A percentile compares a stretch with the other conserved stretches of the same genome.
These are phyloP conservation scores for Conops quadrifasciatus DNA, from an alignment of 2,888 invertebrate genomes.

Conservation along the genomic window DNA sequence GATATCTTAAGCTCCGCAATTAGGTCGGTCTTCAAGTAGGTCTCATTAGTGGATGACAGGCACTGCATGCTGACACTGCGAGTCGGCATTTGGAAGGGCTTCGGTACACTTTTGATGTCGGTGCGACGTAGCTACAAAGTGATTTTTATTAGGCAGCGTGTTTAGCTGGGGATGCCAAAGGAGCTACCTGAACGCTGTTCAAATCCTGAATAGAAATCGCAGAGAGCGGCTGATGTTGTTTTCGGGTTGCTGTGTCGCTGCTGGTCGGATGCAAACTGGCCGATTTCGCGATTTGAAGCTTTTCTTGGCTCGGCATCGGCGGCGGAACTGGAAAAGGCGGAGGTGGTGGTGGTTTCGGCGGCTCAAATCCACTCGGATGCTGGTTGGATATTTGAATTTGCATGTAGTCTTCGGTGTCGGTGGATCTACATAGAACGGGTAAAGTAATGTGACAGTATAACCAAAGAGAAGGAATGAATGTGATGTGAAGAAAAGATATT, in stretches of 20 bases:
- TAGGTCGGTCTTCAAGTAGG: constrained; percentile 83
- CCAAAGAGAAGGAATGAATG: no score
- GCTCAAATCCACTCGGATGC: constrained; percentile 55
- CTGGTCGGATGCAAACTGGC: constrained; percentile 53
- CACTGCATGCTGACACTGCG: constrained; percentile 81
- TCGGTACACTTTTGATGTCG: constrained; percentile 75
- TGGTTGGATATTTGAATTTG: constrained; percentile 69
- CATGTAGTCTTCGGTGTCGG: constrained; percentile 67
- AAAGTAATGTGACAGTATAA: background rate
- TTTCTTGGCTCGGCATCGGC: constrained; percentile 48
- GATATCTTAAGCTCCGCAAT: constrained; percentile 93
- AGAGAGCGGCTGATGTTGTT: constrained; percentile 79
- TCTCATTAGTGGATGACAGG: constrained; percentile 72
- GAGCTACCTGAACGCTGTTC: constrained; percentile 74
- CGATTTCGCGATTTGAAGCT: constrained; percentile 46
- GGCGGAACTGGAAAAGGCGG: constrained; percentile 69
- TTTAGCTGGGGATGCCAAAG: background rate
- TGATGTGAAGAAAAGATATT: no score
- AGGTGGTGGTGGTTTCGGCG: constrained; percentile 64
- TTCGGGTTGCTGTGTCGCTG: constrained; percentile 66
- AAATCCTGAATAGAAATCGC: constrained; percentile 89
- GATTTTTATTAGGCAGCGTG: background rate
- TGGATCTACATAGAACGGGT: constrained; percentile 56
- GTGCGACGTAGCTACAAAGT: constrained; percentile 72
- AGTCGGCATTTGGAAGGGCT: constrained; percentile 85